Evolutionary conservation across 2,797 vertebrate genomes (phyloP).

Genomic region (Eulemur mongoz): DNA sequence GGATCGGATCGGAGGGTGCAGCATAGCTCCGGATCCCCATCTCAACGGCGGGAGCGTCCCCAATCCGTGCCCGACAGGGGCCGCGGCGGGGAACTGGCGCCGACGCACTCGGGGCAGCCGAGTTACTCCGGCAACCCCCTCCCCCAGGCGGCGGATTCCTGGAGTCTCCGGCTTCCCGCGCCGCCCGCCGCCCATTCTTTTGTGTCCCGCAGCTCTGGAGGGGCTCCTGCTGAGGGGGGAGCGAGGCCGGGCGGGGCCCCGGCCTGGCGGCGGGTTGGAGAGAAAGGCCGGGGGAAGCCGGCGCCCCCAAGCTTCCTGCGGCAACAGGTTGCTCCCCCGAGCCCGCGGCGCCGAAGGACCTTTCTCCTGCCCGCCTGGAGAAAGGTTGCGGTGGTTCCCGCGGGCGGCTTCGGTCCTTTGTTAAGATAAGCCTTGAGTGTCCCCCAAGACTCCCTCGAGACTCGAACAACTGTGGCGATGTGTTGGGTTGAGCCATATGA

Average conservation of each 20-base stretch:
- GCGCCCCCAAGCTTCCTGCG: background rate
- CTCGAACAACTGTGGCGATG: background rate
- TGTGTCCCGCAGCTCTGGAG: constrained; percentile 40
- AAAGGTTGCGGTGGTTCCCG: background rate
- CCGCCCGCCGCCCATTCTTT: background rate
- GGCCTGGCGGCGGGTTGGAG: background rate
- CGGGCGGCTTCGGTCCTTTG: background rate
- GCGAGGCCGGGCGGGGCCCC: background rate
- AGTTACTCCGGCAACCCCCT: background rate
- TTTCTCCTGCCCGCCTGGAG: background rate
- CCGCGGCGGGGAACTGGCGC: background rate
- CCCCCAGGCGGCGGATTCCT: background rate
- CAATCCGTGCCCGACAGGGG: fast-evolving
- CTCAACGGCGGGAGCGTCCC: background rate
- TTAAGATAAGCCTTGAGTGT: background rate
- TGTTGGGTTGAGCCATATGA: background rate
- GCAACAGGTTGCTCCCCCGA: background rate
- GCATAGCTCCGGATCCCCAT: no score
- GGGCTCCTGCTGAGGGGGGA: background rate
- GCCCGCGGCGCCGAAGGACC: background rate
- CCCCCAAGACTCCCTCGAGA: background rate
- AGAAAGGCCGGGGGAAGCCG: background rate
- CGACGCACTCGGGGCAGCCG: background rate
- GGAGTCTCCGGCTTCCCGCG: background rate
- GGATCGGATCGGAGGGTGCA: background rate